Conservation (phyloP, 2,113 vertebrate genomes). For the Candoia aspera region DNA sequence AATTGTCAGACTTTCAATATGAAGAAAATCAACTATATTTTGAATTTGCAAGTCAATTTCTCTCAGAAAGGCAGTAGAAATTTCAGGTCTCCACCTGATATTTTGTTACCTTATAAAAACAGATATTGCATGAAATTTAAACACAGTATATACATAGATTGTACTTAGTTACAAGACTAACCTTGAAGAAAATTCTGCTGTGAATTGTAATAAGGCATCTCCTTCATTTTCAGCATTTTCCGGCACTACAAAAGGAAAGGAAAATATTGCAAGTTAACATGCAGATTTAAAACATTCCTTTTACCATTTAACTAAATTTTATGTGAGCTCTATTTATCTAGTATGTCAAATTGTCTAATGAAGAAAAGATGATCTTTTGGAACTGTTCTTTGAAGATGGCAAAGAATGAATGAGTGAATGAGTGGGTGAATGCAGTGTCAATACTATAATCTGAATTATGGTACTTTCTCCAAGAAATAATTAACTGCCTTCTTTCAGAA, state of each 20-base stretch:
- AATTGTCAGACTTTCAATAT: neutral
- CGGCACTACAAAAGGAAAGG: constrained; percentile 83
- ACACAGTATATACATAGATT: neutral
- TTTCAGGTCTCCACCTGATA: neutral
- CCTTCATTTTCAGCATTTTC: constrained; percentile 98
- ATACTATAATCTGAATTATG: neutral
- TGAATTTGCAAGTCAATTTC: neutral
- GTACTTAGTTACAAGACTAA: constrained; percentile 63
- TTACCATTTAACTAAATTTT: neutral
- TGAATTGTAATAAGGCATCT: constrained; percentile 99
- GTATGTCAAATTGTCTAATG: neutral
- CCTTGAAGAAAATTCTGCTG: constrained; percentile 98
- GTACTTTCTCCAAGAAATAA: neutral
- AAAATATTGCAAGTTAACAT: constrained; percentile 56
- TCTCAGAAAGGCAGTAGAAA: neutral
- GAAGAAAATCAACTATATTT: neutral
- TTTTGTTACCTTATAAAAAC: neutral
- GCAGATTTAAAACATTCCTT: neutral
- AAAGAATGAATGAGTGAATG: neutral
- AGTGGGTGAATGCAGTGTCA: neutral
- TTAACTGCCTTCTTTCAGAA: neutral
- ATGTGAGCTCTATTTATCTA: neutral
- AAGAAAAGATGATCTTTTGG: neutral
- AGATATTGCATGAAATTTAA: neutral
- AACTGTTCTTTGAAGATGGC: constrained; percentile 4